Base-by-base conservation (phyloP, 1,140 invertebrate species). In the Euglossa dilemma region DNA sequence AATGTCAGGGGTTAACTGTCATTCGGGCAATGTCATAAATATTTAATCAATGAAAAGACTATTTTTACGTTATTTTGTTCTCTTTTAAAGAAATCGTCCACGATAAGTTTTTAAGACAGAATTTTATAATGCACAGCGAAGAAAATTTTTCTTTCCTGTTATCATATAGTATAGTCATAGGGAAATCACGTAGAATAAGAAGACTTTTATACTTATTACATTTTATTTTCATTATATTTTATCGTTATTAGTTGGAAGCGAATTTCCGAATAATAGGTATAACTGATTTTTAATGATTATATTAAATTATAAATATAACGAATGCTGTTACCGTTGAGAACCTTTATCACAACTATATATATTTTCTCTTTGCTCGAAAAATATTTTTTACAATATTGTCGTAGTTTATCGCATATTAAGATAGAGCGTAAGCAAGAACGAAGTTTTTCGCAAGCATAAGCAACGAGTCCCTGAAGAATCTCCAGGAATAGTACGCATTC, bases 401-500 rank as follows among this genome's bases (percentile, higher is more conserved):
- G 36, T 36, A 36, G 1, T 16, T 36, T 28, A 52, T 36, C 11
- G 45, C n/a, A 7, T 3, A 36, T 78, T 56, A 64, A 86, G 71
- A 70, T 36, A 25, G 28, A 72, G 28, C 47, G 20, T 20, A 54
- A 85, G 70, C 43, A 76, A 76, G 75, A 80, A 87, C 28, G 16
- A 54, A 82, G 50, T 87, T 84, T 87, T 87, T 80, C 64, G 61
- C 56, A 52, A 76, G 54, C 18, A 9, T 12, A 36, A 56, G 47
- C 54, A 59, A 74, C 81, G 75, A n/a, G 50, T 71, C 25, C 66
- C 56, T 25, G 50, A 52, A 45, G 76, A 87, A 84, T 87, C 75
- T 87, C 81, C 86, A 87, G 86, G 78, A 87, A 87, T 87, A 87
- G 76, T 87, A 52, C 45, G 54, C 85, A 56, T 87, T 86, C 76